A percentile compares a stretch with the other conserved stretches of the same genome.
phyloP scores from a whole-genome alignment of 2,888 invertebrate species.

The Napeogenes inachia region DNA sequence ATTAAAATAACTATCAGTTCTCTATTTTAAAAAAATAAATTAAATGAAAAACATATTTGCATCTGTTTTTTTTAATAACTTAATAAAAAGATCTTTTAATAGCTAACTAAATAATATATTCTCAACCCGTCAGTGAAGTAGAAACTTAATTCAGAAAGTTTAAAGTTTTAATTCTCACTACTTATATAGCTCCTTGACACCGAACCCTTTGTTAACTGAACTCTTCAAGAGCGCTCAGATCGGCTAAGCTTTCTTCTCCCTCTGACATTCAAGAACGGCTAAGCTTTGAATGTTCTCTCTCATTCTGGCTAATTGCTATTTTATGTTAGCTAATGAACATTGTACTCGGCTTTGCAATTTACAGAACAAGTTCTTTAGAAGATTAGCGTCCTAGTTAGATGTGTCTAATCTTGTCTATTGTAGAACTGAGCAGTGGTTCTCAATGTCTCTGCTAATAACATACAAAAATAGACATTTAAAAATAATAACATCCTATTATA shows the following conservation, averaged over 20 bases:
- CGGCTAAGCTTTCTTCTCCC: conserved; percentile 42
- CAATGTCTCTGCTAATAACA: not conserved
- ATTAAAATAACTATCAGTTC: too few relatives aligned
- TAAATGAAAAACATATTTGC: too few relatives aligned
- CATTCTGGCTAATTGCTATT: conserved; percentile 52
- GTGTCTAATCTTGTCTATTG: conserved; percentile 24
- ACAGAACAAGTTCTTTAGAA: conserved; percentile 36
- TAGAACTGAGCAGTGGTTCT: conserved; percentile 8
- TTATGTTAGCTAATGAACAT: conserved; percentile 58
- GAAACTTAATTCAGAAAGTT: conserved; percentile 75
- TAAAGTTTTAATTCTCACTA: conserved; percentile 80
- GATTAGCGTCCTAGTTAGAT: conserved; percentile 37
- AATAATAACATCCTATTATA: too few relatives aligned
- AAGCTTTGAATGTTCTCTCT: conserved; percentile 24
- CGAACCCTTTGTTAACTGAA: conserved; percentile 49
- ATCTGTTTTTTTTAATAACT: not conserved
- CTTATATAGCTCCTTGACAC: conserved; percentile 59
- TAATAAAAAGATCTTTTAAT: not conserved
- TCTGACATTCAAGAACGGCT: conserved; percentile 19
- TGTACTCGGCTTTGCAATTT: conserved; percentile 39
- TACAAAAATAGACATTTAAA: too few relatives aligned
- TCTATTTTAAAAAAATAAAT: too few relatives aligned
- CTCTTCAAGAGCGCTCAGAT: conserved; percentile 52
- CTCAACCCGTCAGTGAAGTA: conserved; percentile 14
- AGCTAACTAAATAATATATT: conserved; percentile 8